Evolutionary conservation across 2,113 vertebrate genomes (phyloP), one percentile per base, ranked within the genome.

Genomic region (Ammospiza nelsoni): DNA sequence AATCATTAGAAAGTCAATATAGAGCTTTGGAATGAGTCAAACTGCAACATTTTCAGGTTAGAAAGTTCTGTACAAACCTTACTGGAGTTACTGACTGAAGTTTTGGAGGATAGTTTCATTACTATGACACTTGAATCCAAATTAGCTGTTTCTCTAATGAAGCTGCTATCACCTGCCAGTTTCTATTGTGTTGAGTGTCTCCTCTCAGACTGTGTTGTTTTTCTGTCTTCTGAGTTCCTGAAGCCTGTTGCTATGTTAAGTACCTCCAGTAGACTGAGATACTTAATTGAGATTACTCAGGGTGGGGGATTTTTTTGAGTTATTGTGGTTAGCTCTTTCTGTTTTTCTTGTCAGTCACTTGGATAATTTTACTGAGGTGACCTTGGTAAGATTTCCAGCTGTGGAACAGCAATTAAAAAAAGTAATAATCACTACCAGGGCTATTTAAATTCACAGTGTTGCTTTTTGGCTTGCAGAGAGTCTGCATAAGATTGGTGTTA

Each of bases 101-200:
- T 83, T 82, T 78, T 76, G 37, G 41, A 84, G 46, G 49, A 62
- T 20, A 62, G 17, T 86, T 77, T 67, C n/a, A 52, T 88, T 59
- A 69, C 43, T 58, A 9, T 74, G 84, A 65, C 44, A 55, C 5
- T 20, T 84, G 58, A 84, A 92, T 79, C 33, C 28, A 91, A 91
- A 88, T 93, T 86, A 90, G 54, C 35, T 39, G 17, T 62, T 91
- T 55, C 67, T 80, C 9, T 90, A 91, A 92, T 59, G 75, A 95
- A 91, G 44, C 43, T 85, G 24, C 11, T 77, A 48, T 79, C 39
- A 52, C 55, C 79, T 95, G 75, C 55, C 65, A 74, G 29, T 67
- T 91, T 41, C 63, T 74, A 31, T 88, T 94, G 67, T 46, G 31
- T 41, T 76, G 81, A 82, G 41, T 25, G 10, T 86, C 67, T 89